A percentile compares a stretch with the other conserved stretches of the same genome.
These are phyloP conservation scores for Geopemphigus sp. DNA, from an alignment of 1,140 invertebrate species.

Conservation along the genomic window DNA sequence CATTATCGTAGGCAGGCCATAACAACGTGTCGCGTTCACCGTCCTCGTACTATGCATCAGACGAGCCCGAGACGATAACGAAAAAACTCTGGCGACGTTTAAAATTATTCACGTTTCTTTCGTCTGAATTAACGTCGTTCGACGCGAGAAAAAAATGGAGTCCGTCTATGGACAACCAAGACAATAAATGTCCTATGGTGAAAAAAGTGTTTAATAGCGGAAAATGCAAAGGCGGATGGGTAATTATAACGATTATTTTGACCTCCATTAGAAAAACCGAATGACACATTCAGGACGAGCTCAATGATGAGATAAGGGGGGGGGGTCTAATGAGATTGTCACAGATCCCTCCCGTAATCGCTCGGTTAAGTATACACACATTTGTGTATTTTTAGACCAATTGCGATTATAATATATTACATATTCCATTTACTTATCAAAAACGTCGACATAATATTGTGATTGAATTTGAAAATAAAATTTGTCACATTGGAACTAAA, in stretches of 20 bases:
- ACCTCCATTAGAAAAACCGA: no score
- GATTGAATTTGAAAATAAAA: no score
- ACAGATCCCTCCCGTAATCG: no score
- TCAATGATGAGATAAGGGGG: no score
- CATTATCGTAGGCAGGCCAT: background rate
- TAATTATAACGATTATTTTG: background rate
- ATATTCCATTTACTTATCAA: no score
- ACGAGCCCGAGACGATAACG: background rate
- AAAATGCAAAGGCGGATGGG: slow-evolving; percentile 36
- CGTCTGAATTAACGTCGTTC: background rate
- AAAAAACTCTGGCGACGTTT: background rate
- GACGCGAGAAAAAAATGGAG: slow-evolving; percentile 15
- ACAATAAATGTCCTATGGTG: background rate
- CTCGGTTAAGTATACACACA: no score
- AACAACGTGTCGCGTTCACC: background rate
- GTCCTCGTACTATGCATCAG: background rate
- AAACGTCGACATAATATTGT: no score
- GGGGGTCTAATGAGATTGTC: no score
- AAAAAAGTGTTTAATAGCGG: slow-evolving; percentile 11
- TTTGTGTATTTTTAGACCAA: no score
- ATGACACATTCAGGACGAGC: no score
- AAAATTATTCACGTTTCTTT: background rate
- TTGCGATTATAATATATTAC: no score
- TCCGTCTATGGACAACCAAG: background rate
- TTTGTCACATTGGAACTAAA: no score